Base-by-base conservation (phyloP, 2,888 invertebrate species). In the Pseudococcus longispinus region DNA sequence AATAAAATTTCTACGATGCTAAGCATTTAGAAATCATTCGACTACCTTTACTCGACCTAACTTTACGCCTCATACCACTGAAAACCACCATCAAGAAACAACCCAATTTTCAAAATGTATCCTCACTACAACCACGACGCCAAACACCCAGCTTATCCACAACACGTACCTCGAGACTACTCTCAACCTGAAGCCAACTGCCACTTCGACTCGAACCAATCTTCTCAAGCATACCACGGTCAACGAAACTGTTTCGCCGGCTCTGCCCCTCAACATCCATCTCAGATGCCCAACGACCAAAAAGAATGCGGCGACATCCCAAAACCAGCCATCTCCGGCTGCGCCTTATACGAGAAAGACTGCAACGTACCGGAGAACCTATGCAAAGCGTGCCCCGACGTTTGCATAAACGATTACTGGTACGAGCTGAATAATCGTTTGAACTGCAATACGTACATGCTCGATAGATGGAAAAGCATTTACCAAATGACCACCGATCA, bases 401-500 rank as follows among this genome's bases (percentile, higher is more conserved):
- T 85, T 20, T 85, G 85, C 46, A 32, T 77, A n/a, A 44, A 85
- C 46, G 77, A 85, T 29, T 85, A 85, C 32, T 85, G 85, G 85
- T 74, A 77, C 44, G 83, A 87, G 42, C 44, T 87, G 29, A 87
- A 65, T 55, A 87, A 87, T n/a, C 87, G 87, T 55, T 32, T 83
- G 20, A 26, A 15, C 37, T 87, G 87, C 46, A 37, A 44, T 29
- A 26, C 46, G 60, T n/a, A 65, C 29, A 83, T 82, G 26, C 83
- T 87, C 46, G 82, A 83, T 11, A 55, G 87, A 32, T 87, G 87
- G 87, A 82, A 82, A 29, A 87, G 42, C 42, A 65, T 87, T 15
- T 87, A 87, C 83, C 82, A 87, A 44, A 9, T 83, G 65, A 87
- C 87, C 37, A 87, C 83, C 65, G 83, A 82, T 26, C 37, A 87